Base-by-base conservation (phyloP, 2,797 vertebrate genomes). In the Borostomias antarcticus region DNA sequence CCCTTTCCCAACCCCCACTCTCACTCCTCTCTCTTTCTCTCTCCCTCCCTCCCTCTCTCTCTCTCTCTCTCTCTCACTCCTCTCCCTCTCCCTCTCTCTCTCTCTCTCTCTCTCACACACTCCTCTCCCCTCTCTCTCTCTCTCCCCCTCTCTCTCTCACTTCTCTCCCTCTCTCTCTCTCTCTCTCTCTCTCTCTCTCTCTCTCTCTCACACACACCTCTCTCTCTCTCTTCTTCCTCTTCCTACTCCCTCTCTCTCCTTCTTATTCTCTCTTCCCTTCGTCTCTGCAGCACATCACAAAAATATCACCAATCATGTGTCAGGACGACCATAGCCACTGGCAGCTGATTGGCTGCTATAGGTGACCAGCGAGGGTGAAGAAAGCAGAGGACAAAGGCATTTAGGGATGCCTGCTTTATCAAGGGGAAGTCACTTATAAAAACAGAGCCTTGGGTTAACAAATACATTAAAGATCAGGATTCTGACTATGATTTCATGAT, bases 1-100 rank as follows among this genome's bases (percentile, higher is more conserved):
- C 88, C 87, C 86, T 80, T 82, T 80, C 86, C 88, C 89, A 83
- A 79, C 82, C 82, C 85, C 85, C 84, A 45, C 32, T 45, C 64
- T 60, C 29, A 48, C 35, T 25, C 43, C 35, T 23, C 40, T 48
- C 0, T 45, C 33, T 51, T 33, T 28, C 26, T 5, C 69, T 60
- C 72, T 76, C 78, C 77, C 78, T 67, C 77, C 71, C 61, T 69
- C 73, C 71, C 54, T 73, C 68, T 77, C 65, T 50, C 62, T 78
- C 43, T 45, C 33, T 51, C 35, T 28, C 26, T 5, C 58, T 60
- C 58, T 43, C 40, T 29, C 23, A 15, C 25, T 45, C 35, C 79
- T 78, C 80, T 75, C 75, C 82, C 69, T 60, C 72, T 76, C 78
- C 77, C 78, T 67, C 77, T 72, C 61, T 69, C 73, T 72, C 54